A percentile compares a stretch with the other conserved stretches of the same genome.
Conservation (phyloP, 2,888 invertebrate species). For the Noctua comes region DNA sequence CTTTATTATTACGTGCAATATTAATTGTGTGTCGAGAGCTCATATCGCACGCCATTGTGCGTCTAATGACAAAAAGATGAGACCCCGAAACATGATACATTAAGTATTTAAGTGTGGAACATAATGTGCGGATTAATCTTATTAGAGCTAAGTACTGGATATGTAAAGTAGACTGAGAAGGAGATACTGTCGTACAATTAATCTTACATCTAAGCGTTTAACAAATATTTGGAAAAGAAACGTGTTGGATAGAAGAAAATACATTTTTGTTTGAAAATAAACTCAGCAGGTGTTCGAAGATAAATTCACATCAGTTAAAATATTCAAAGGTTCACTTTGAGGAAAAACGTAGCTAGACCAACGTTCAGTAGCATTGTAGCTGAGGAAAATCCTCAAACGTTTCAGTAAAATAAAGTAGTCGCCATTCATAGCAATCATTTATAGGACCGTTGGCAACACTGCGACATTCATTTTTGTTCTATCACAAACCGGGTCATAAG, state of each 20-base stretch:
- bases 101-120: constrained; percentile 57
- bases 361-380: background rate
- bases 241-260: background rate
- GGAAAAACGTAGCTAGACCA: background rate
- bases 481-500: constrained; percentile 35
- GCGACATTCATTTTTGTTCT: constrained; percentile 38
- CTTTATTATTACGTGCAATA: constrained; percentile 79
- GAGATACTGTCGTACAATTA: background rate
- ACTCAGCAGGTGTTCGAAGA: background rate
- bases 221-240: background rate
- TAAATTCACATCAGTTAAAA: background rate
- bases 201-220: background rate
- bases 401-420: constrained; percentile 39
- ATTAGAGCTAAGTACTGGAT: constrained; percentile 19
- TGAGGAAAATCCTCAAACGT: constrained; percentile 15
- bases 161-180: constrained; percentile 12
- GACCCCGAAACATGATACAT: constrained; percentile 65
- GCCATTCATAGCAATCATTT: constrained; percentile 46
- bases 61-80: constrained; percentile 76
- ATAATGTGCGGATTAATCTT: constrained; percentile 51
- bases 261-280: background rate
- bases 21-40: constrained; percentile 79
- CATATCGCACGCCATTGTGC: constrained; percentile 71
- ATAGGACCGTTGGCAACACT: constrained; percentile 26
- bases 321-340: background rate